phyloP scores from a whole-genome alignment of 2,888 invertebrate genomes.

The Chrysolina oricalcia region DNA sequence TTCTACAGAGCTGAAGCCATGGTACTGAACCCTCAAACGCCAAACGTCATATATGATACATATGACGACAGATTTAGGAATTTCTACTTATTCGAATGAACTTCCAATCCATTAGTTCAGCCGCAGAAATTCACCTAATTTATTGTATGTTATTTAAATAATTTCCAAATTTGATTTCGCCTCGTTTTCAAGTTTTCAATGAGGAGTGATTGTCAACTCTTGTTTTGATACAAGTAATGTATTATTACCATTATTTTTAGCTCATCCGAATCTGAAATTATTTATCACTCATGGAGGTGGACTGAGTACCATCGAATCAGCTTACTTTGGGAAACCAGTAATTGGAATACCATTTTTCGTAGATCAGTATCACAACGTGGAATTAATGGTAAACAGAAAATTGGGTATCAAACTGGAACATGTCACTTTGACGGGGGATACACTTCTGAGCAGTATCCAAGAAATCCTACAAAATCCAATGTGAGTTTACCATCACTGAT shows the following conservation, averaged over 20 bases:
- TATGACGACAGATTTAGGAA: no score
- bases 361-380: constrained; percentile 60
- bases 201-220: no score
- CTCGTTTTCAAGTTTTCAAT: no score
- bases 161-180: no score
- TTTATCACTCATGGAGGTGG: constrained; percentile 58
- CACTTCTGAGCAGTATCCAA: constrained; percentile 50
- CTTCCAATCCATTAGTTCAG: no score
- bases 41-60: no score
- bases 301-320: constrained; percentile 57
- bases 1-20: no score
- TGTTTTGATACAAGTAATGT: no score
- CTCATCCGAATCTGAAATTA: constrained; percentile 27
- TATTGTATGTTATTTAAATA: no score
- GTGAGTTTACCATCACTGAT: not conserved
- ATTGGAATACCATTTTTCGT: constrained; percentile 57
- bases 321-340: constrained; percentile 56
- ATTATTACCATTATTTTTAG: not conserved
- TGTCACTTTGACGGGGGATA: constrained; percentile 53
- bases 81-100: no score
- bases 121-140: no score
- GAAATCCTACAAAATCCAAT: not conserved
- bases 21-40: no score
- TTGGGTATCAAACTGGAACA: constrained; percentile 56
- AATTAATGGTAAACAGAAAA: constrained; percentile 58